These are phyloP conservation scores for Lasius platythorax DNA, from an alignment of 2,888 invertebrate genomes.

Conservation along the genomic window DNA sequence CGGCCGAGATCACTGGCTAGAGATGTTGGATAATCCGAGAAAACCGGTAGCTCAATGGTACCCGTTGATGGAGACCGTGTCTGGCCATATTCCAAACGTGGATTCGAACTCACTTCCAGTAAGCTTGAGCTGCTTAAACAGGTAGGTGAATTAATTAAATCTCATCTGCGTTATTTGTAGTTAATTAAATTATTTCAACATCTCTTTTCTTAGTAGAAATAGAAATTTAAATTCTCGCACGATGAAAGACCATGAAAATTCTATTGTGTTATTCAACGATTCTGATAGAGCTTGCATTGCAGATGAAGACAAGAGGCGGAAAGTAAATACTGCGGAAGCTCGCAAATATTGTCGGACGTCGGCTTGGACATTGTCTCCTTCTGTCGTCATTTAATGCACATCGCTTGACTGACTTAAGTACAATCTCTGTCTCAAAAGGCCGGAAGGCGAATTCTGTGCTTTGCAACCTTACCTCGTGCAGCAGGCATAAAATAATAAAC, in stretches of 20 bases:
- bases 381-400: conserved; percentile 79
- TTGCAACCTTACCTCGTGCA: conserved; percentile 64
- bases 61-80: conserved; percentile 90
- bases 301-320: conserved; percentile 80
- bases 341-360: conserved; percentile 74
- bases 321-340: conserved; percentile 68
- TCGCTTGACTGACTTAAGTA: conserved; percentile 79
- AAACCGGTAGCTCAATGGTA: conserved; percentile 96
- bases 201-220: neutral
- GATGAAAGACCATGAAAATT: neutral
- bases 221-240: neutral
- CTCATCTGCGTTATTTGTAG: neutral
- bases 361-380: conserved; percentile 76
- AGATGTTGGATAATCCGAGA: conserved; percentile 94
- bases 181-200: neutral
- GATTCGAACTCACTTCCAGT: conserved; percentile 87
- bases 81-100: conserved; percentile 88
- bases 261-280: neutral
- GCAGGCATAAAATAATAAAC: conserved; percentile 74
- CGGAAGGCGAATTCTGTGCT: conserved; percentile 70
- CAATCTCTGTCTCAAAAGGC: conserved; percentile 70
- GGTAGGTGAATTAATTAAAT: conserved; percentile 87
- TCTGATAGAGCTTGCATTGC: conserved; percentile 48
- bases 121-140: conserved; percentile 90
- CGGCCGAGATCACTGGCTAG: conserved; percentile 94